Base-by-base conservation (phyloP, 1,140 invertebrate genomes). In the Vanessa atalanta region DNA sequence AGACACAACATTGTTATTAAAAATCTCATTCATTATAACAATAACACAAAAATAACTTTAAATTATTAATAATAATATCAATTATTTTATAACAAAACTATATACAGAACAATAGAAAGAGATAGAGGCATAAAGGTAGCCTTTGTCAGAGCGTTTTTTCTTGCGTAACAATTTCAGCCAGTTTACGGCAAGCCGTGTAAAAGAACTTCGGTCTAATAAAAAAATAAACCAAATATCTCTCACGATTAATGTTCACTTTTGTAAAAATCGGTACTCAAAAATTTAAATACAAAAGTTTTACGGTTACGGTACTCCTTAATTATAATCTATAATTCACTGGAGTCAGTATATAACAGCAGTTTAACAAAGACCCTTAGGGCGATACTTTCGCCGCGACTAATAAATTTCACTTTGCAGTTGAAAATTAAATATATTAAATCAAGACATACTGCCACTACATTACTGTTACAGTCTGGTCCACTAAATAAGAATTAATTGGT, bases 341-440 rank as follows among this genome's bases (percentile, higher is more conserved):
- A n/a, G 51, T 53, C 51, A 9, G n/a, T 51, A 31, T 66, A 55
- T 68, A 6, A 14, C 47, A 20, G 47, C 47, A 65, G 31, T 37
- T 50, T n/a, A 53, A 47, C 37, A 20, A 50, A 60, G n/a, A 50
- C 50, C 64, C 63, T 14, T 43, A 50, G 70, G 63, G 63, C 23
- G 51, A 60, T 66, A 53, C 57, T 53, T 73, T 11, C 65, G 68
- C 57, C 47, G 43, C 50, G 55, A 61, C 74, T 67, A 72, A 74
- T 78, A 71, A 78, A 78, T 78, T 73, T 65, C 72, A 78, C 72
- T 78, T 78, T 78, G 60, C 70, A 69, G 70, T 74, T 78, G 55
- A 78, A 78, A 77, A 73, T 77, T 77, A 73, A 77, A 77, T 77
- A 67, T 77, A 78, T 78, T 77, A 78, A 75, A 75, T 68, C 65